These are phyloP conservation scores for Drosophila anomelani DNA, from an alignment of 2,888 invertebrate species.

Conservation along the genomic window DNA sequence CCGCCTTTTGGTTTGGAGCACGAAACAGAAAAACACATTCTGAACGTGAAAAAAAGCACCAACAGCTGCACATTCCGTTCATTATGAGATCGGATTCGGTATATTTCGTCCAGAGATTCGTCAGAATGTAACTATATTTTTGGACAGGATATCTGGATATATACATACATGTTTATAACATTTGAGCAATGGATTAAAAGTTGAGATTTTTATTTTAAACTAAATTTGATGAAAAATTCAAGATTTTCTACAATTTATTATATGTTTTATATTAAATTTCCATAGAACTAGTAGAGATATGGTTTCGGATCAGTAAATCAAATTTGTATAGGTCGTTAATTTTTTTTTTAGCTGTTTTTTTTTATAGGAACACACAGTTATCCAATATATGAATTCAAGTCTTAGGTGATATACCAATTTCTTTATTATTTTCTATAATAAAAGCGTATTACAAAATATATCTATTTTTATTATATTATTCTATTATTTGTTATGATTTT, in stretches of 20 bases:
- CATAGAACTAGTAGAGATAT: no score
- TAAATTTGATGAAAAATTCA: no score
- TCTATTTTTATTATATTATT: no score
- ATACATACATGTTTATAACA: no score
- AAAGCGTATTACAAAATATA: no score
- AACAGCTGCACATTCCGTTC: slow-evolving; percentile 6
- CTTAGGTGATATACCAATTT: no score
- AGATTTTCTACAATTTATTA: not conserved
- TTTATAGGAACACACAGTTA: no score
- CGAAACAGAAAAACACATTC: slow-evolving; percentile 11
- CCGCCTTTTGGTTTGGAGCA: not conserved
- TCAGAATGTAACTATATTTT: not conserved
- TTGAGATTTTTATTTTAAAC: not conserved
- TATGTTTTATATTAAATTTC: not conserved
- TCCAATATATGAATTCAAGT: not conserved
- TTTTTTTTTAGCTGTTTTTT: not conserved
- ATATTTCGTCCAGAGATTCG: not conserved
- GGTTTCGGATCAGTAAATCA: no score
- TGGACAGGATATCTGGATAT: not conserved
- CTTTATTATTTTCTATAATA: no score
- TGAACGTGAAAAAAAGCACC: not conserved
- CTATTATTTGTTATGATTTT: no score
- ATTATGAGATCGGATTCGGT: not conserved
- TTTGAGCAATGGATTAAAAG: not conserved
- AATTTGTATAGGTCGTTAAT: no score